A percentile compares a stretch with the other conserved stretches of the same genome.
These are phyloP conservation scores for Strix aluco DNA, from an alignment of 2,113 vertebrate species.

Conservation along the genomic window DNA sequence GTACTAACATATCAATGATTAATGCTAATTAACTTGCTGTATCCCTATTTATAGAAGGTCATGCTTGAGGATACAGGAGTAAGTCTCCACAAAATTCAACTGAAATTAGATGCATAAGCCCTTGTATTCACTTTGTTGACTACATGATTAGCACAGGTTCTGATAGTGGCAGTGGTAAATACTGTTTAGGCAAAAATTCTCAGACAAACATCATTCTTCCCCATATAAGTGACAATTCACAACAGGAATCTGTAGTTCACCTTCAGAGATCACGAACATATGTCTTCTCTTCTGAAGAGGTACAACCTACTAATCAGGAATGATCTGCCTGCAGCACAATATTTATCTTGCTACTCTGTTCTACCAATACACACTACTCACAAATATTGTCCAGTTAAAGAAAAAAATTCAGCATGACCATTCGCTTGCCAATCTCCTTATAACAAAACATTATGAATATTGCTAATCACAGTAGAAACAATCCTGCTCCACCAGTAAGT, in stretches of 20 bases:
- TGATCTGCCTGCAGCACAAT: accelerated
- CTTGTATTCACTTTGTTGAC: background rate
- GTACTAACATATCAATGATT: background rate
- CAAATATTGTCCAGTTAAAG: background rate
- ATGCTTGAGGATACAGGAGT: background rate
- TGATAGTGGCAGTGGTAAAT: background rate
- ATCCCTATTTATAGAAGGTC: background rate
- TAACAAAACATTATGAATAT: background rate
- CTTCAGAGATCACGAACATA: background rate
- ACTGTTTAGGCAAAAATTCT: background rate
- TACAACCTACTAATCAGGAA: background rate
- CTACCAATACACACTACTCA: background rate
- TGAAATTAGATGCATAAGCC: background rate
- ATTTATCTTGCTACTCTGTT: background rate
- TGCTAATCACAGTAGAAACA: background rate
- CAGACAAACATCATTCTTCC: background rate
- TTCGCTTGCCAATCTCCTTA: background rate
- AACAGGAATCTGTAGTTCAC: background rate
- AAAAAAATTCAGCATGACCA: background rate
- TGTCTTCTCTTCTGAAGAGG: background rate
- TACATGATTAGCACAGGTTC: background rate
- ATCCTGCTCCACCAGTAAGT: background rate
- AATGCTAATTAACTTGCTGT: background rate
- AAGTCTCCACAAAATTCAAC: background rate
- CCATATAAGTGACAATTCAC: background rate